phyloP scores from a whole-genome alignment of 2,888 invertebrate species.

The Diachrysia chrysitis region DNA sequence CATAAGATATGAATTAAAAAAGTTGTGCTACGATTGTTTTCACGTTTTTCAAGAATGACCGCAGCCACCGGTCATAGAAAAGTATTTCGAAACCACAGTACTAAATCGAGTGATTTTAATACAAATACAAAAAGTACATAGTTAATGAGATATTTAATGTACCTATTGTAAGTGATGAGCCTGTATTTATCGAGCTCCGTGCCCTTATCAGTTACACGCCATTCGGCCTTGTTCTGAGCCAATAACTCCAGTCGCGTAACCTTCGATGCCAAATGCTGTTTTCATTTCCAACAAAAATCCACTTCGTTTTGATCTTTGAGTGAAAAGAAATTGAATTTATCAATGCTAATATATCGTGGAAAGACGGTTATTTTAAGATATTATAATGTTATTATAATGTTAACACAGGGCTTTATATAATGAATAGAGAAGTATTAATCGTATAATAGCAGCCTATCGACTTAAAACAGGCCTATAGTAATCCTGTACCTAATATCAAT shows the following conservation, averaged over 20 bases:
- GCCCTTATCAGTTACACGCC: slow-evolving; percentile 42
- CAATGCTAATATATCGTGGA: background rate
- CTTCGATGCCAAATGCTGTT: slow-evolving; percentile 37
- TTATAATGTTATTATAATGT: background rate
- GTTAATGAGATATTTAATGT: slow-evolving; percentile 20
- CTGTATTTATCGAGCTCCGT: slow-evolving; percentile 51
- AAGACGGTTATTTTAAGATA: background rate
- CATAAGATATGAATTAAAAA: no score
- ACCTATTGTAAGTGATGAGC: slow-evolving; percentile 44
- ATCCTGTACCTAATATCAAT: slow-evolving; percentile 4
- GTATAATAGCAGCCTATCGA: slow-evolving; percentile 1
- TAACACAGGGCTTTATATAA: background rate
- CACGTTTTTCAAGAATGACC: no score
- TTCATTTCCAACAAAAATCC: slow-evolving; percentile 22
- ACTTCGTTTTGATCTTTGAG: slow-evolving; percentile 16
- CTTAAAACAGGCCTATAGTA: background rate
- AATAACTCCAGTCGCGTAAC: slow-evolving; percentile 42
- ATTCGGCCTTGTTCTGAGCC: slow-evolving; percentile 37
- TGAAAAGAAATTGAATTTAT: slow-evolving; percentile 8
- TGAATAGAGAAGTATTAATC: background rate
- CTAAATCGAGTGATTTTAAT: background rate
- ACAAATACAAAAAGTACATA: background rate
- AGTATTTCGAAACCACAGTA: no score
- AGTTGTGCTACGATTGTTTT: no score
- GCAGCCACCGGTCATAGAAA: no score